Evolutionary conservation across 2,888 invertebrate species (phyloP), one percentile per base, ranked within the genome.

Genomic region (Epistrophella euchroma): DNA sequence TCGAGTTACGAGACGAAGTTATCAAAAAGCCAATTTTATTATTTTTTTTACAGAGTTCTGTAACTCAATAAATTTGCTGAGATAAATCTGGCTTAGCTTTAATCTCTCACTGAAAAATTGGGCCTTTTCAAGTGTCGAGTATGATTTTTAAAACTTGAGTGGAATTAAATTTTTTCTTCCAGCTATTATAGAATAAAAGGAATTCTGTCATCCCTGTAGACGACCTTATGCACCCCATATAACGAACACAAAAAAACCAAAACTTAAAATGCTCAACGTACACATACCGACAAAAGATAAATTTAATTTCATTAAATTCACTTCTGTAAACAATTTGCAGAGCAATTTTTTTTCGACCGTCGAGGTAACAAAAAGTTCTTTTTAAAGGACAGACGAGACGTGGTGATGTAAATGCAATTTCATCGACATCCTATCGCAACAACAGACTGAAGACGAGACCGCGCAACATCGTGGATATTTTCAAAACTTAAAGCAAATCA

Each of bases 231-330:
- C n/a, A n/a, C 2, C 32, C 9, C 2, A 32, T 0, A 1, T 32
- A 32, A 28, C 4, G 6, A 28, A 3, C 4, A 28, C 4, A 28
- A 28, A 45, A 47, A 19, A 4, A 10, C 45, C 47, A 19, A 2
- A 47, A 47, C 47, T 19, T 4, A 19, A 47, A 47, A 47, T 19
- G 47, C 47, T 9, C 50, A 50, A 13, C 22, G 50, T 35, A 32
- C 40, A 52, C 45, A 37, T 25, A 22, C 60, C 5, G 2, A 62
- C 50, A 77, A 81, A 72, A 43, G 77, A 72, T 40, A 64, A 50
- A 66, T 40, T 78, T 83, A 78, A 83, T 83, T 83, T 78, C 55
- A 73, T 73, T 60, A 55, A 66, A 68, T 52, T 28, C 43, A 43
- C 40, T 22, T 15, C 60, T 60, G 72, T 73, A 83, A 78, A 83